Base-by-base conservation (phyloP, 1,140 invertebrate species). In the Rhyacophila brunnea region DNA sequence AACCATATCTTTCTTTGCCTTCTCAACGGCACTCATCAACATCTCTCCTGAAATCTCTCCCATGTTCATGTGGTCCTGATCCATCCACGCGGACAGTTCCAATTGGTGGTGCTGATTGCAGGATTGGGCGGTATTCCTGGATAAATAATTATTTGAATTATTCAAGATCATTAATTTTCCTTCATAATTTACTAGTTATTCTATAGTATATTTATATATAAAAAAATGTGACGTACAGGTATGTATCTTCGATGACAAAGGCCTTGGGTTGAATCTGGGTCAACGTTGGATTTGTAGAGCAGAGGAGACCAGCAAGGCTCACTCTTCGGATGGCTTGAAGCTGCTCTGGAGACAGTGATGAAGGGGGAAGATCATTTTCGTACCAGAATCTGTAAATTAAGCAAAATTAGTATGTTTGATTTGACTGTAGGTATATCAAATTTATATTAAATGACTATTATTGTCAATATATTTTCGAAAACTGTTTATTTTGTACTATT, bases 311-410 rank as follows among this genome's bases (percentile, higher is more conserved):
- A 1, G 92, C 86, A 1, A 98, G 73, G 0, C 87, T 87, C 0
- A 89, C 85, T 71, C 93, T 92, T 57, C 91, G 83, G 35, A 98
- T 87, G 63, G 96, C 92, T 44, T 85, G 81, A 1, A 99, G 77
- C 74, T 99, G 96, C 45, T 87, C 87, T 52, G 83, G 67, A 6
- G 81, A 87, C 59, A 96, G 85, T 6, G 92, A 87, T 1, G 92
- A 93, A 0, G 93, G 93, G 0, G 93, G 92, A 20, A 96, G 83
- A 69, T 96, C 94, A 69, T 96, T 96, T 74, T 97, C 94, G 67
- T 95, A 97, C 93, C 94, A 98, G 68, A 95, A 97, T 53, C 95
- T 82, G 64, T 50, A 50, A 44, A 56, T n/a, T 28, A 28, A 28
- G 9, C 9, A 5, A 3, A 28, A 28, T 28, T 28, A 9, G 3